Evolutionary conservation across 1,140 invertebrate genomes (phyloP), one percentile per base, ranked within the genome.

Genomic region (Marisa cornuarietis): DNA sequence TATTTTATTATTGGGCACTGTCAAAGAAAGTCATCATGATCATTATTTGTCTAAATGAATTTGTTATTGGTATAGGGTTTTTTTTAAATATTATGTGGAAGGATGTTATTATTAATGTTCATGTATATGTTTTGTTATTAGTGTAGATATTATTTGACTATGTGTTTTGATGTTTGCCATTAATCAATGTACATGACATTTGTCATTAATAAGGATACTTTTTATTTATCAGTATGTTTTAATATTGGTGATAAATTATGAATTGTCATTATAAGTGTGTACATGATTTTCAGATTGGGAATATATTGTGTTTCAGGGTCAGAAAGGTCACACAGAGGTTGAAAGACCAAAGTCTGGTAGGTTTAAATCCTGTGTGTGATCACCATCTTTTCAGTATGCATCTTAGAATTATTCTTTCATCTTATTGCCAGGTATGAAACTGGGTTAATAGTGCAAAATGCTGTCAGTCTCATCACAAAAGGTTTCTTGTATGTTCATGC

Each of bases 281-380:
- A 18, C 2, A 20, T n/a, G n/a, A n/a, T n/a, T 72, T 18, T 72
- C 22, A 8, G 10, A 8, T 1, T 51, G 13, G 22, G 16, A 10
- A 20, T 22, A n/a, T 42, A 63, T 20, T 63, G 18, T 74, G 74
- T 63, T 24, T 20, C 61, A 65, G 74, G 72, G 72, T 74, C 52
- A n/a, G 22, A n/a, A 61, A 7, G 62, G 49, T 71, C 22, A 31
- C 9, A 18, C 58, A 0, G 74, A 76, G 6, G 61, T 62, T 22
- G 74, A 76, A n/a, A 24, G 74, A 51, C 74, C 74, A 9, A 76
- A 76, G 61, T 76, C 74, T 63, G 74, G 74, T 76, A 22, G 52
- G 74, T 65, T 49, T 42, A 42, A 42, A 42, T 42, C 31, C 1
- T 5, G 5, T 42, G 31, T 42, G 1, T 42, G 31, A 42, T 42